Percentiles rank a stretch among this genome's conserved stretches.
These are phyloP conservation scores for Crocidura indochinensis DNA, from an alignment of 2,797 vertebrate species.

Conservation along the genomic window DNA sequence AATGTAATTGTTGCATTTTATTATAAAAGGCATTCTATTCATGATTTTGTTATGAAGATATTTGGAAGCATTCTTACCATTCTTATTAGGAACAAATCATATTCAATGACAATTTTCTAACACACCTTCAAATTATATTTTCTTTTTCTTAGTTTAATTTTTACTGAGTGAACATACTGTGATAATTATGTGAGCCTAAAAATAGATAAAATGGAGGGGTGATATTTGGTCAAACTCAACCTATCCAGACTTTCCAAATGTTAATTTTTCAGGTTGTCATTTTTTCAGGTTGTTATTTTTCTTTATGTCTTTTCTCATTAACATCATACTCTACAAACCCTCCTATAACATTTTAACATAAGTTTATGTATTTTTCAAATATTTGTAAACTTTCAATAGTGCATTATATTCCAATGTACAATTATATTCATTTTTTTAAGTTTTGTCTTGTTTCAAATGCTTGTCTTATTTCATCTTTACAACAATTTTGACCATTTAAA, in stretches of 20 bases:
- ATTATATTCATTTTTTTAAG: slow-evolving; percentile 2
- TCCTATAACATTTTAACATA: neutral
- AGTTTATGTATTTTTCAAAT: neutral
- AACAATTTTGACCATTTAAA: neutral
- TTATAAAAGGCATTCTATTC: no score
- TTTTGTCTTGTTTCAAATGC: neutral
- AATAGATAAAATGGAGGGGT: slow-evolving; percentile 13
- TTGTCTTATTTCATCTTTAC: slow-evolving; percentile 9
- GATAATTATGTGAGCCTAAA: slow-evolving; percentile 35
- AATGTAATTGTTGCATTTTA: neutral
- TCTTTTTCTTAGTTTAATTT: slow-evolving; percentile 30
- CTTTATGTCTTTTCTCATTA: slow-evolving; percentile 8
- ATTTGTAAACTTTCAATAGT: slow-evolving; percentile 35
- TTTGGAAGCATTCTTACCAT: neutral
- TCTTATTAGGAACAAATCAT: slow-evolving; percentile 33
- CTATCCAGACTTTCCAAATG: no score
- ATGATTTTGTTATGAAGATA: neutral
- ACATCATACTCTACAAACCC: neutral
- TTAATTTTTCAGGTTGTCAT: neutral
- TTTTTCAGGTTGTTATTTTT: neutral
- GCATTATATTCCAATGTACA: neutral
- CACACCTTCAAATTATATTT: neutral
- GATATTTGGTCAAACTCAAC: neutral
- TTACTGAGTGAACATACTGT: neutral
- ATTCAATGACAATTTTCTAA: slow-evolving; percentile 11